Evolutionary conservation across 2,113 vertebrate genomes (phyloP), one percentile per base, ranked within the genome.

Genomic region (Hippotragus niger): DNA sequence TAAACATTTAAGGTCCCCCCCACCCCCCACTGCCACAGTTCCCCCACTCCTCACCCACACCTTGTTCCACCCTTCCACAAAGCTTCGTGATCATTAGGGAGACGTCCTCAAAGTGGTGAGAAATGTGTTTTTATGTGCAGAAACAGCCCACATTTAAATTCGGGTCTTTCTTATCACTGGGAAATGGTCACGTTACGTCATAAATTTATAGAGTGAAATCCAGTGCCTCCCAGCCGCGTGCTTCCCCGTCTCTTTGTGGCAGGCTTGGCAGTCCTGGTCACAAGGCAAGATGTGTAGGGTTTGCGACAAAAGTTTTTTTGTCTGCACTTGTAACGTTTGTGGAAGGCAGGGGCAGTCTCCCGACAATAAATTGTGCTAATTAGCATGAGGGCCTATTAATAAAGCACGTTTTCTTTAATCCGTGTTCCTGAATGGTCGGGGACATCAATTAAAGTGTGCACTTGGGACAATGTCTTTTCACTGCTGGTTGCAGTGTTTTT

Each of bases 401-500:
- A 98, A 97, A 98, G 91, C 58, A 27, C 95, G 89, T 98, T 98
- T 98, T 98, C 97, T 98, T 98, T 98, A 98, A 98, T 98, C 97
- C 85, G 27, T 95, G 92, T 93, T 98, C 91, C 97, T 98, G 97
- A 98, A 98, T 98, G 97, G 98, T 95, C 43, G 7, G 98, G 97
- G 97, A 98, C 98, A 98, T 98, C 98, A 98, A 98, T 98, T 98
- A 97, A 98, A 98, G 98, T 98, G 97, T 97, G 97, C 92, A 88
- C 96, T 97, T 80, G 93, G 97, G 96, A 98, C 98, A 98, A 62
- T 88, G 74, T 94, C 94, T 97, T 96, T 96, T 97, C 91, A 67
- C 86, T 52, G 64, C 84, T 5, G 0, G 11, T 90, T 89, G 92
- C 74, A 43, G 16, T 96, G 64, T 92, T 96, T 95, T 95, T 92